These are phyloP conservation scores for Molossus molossus DNA, from an alignment of 2,797 vertebrate species.

Conservation along the genomic window DNA sequence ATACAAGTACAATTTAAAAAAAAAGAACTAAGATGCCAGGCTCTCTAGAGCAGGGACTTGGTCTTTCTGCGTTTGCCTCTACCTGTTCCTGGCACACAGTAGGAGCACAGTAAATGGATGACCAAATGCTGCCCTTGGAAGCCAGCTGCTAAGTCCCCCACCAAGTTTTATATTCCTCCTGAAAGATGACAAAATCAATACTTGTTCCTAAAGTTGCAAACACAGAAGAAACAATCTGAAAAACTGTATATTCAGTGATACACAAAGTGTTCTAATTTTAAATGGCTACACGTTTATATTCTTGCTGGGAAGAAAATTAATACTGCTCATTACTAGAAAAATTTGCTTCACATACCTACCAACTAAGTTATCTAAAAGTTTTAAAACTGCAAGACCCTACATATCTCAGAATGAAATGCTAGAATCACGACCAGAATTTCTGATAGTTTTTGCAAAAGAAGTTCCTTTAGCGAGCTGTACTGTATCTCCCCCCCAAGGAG, in stretches of 20 bases:
- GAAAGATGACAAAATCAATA: background rate
- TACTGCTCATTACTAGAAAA: background rate
- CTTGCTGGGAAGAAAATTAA: background rate
- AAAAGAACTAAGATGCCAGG: background rate
- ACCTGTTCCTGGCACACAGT: background rate
- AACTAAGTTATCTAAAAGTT: conserved; percentile 13
- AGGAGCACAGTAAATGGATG: background rate
- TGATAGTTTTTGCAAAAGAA: conserved; percentile 19
- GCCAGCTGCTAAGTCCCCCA: background rate
- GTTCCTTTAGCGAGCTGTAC: background rate
- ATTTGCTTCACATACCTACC: background rate
- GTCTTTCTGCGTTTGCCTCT: background rate
- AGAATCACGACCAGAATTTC: conserved; percentile 19
- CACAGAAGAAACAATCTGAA: background rate
- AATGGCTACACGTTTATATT: background rate
- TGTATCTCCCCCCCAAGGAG: background rate
- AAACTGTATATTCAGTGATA: background rate
- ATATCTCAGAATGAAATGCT: background rate
- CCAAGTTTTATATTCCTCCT: background rate
- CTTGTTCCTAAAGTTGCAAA: background rate
- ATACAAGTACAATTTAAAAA: background rate
- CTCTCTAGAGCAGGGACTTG: background rate
- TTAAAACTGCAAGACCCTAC: background rate
- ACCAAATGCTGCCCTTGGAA: background rate
- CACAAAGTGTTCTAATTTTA: background rate